Conservation (phyloP, 2,888 invertebrate species). For the Metallyticus violacea region DNA sequence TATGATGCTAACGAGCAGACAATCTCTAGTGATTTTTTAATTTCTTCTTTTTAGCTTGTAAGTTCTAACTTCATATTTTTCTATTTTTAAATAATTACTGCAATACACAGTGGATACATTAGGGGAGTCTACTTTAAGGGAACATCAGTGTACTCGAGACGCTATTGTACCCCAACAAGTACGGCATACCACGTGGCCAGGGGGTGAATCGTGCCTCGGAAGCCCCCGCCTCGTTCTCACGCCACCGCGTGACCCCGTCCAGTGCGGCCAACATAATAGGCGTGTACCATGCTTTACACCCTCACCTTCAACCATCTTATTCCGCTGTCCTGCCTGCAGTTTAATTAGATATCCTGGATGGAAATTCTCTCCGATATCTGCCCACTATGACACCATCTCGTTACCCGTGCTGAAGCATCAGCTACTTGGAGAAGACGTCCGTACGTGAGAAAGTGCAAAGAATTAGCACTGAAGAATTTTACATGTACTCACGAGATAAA, state of each 20-base stretch:
- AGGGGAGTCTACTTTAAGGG: neutral
- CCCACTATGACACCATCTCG: neutral
- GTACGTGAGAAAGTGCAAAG: neutral
- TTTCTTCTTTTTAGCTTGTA: too few species aligned
- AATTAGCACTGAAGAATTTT: neutral
- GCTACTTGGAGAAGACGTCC: neutral
- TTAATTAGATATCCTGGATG: neutral
- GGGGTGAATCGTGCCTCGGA: neutral
- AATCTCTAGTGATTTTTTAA: too few species aligned
- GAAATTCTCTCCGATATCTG: neutral
- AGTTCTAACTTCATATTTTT: too few species aligned
- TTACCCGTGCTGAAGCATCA: neutral
- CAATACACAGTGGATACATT: too few species aligned
- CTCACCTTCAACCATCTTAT: too few species aligned
- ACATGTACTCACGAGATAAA: neutral
- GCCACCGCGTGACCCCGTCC: conserved; percentile 6
- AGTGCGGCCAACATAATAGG: neutral
- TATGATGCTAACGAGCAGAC: too few species aligned
- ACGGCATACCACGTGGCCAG: neutral
- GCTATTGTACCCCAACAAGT: neutral
- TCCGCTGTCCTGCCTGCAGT: neutral
- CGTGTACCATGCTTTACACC: neutral
- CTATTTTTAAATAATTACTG: too few species aligned
- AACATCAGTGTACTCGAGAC: neutral
- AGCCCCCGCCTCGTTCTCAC: conserved; percentile 7